Evolutionary conservation across 2,113 vertebrate genomes (phyloP).

Genomic region (Odontesthes bonariensis): DNA sequence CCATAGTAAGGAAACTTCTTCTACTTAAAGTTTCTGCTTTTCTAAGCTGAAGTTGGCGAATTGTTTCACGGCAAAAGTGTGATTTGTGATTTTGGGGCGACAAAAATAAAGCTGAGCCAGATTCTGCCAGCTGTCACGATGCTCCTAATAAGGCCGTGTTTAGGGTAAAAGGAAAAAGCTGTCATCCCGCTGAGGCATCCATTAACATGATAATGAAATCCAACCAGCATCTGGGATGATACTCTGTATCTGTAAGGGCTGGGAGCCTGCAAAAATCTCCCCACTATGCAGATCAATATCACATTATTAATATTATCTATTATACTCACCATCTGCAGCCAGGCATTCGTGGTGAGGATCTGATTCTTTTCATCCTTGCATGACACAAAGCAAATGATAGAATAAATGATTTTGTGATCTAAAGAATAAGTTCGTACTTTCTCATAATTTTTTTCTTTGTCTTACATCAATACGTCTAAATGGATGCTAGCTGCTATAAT

Average conservation of each 20-base stretch:
- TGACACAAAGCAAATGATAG: slow-evolving; percentile 20
- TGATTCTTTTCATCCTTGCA: slow-evolving; percentile 87
- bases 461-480: background rate
- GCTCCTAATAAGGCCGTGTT: background rate
- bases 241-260: background rate
- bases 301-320: slow-evolving; percentile 33
- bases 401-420: slow-evolving; percentile 7
- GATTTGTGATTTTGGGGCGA: slow-evolving; percentile 6
- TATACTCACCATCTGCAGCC: slow-evolving; percentile 86
- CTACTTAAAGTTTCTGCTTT: too few species aligned
- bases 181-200: background rate
- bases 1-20: too few species aligned
- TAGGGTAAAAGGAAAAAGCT: background rate
- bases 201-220: slow-evolving; percentile 11
- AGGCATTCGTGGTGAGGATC: slow-evolving; percentile 85
- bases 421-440: background rate
- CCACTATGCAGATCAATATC: slow-evolving; percentile 36
- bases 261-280: background rate
- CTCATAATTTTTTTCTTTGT: background rate
- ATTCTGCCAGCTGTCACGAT: slow-evolving; percentile 1
- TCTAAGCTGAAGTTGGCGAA: slow-evolving; percentile 2
- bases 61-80: background rate
- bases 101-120: slow-evolving; percentile 14
- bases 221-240: slow-evolving; percentile 10
- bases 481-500: background rate